A percentile compares a stretch with the other conserved stretches of the same genome.
These are phyloP conservation scores for Platycnemis pennipes DNA, from an alignment of 2,888 invertebrate genomes.

Conservation along the genomic window DNA sequence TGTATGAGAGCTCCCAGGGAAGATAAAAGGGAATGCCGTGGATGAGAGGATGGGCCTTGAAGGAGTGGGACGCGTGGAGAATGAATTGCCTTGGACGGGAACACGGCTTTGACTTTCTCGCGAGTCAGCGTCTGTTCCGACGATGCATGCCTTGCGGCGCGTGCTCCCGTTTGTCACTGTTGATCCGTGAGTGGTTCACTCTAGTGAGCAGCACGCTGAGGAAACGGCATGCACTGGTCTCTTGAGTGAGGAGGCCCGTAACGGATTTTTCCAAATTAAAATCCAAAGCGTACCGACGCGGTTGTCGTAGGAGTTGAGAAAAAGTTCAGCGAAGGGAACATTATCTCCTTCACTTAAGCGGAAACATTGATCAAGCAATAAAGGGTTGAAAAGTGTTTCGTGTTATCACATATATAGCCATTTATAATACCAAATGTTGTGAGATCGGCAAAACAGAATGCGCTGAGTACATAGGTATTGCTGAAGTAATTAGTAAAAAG, in stretches of 20 bases:
- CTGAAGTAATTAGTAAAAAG: too few relatives aligned
- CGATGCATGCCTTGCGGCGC: neutral
- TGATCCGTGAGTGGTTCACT: neutral
- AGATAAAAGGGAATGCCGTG: conserved; percentile 13
- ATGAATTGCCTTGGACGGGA: neutral
- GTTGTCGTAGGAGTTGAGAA: neutral
- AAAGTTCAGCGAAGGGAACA: neutral
- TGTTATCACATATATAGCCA: too few relatives aligned
- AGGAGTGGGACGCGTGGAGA: neutral
- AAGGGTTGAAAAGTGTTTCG: too few relatives aligned
- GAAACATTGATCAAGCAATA: too few relatives aligned
- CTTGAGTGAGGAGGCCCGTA: neutral
- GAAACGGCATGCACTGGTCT: neutral
- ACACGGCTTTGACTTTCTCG: neutral
- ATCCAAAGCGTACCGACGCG: neutral
- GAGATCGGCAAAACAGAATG: too few relatives aligned
- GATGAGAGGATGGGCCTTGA: neutral
- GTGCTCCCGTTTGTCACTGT: neutral
- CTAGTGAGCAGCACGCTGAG: neutral
- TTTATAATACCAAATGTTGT: too few relatives aligned
- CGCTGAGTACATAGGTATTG: too few relatives aligned
- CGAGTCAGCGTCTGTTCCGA: neutral
- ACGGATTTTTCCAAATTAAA: neutral
- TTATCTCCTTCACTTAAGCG: too few relatives aligned
- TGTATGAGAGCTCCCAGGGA: conserved; percentile 23